Base-by-base conservation (phyloP, 2,113 vertebrate species). In the Dromiciops gliroides region DNA sequence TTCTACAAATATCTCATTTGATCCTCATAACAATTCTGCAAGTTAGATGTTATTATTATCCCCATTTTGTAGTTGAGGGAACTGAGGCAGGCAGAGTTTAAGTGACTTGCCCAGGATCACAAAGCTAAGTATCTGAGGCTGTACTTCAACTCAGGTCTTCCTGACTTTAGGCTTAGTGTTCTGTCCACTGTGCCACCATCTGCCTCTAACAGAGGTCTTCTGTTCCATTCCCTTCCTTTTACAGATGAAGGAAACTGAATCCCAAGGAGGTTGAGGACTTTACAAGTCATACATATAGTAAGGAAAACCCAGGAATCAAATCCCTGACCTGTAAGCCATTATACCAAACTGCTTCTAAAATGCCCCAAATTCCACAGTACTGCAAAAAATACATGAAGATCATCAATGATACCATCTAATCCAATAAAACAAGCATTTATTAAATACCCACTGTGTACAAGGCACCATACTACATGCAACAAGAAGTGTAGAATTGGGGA, bases 401-500 rank as follows among this genome's bases (percentile, higher is more conserved):
- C 37, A 22, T 44, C 19, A 83, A 44, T 16, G 44, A 83, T 44
- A 44, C 6, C 8, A 23, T 44, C n/a, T 83, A 83, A 44, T 83
- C n/a, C 44, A 44, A 23, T 44, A 22, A 3, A 37, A 67, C n/a
- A 83, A 83, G 19, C n/a, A 23, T 83, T 44, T 44, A 83, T 83
- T 83, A 83, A 83, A 83, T 19, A 83, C 19, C 67, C 44, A 8
- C 31, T n/a, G 19, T 16, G 14, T 75, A 19, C n/a, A n/a, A 44
- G 19, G 67, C n/a, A 83, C 23, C 7, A 23, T 83, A 44, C 67
- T 44, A 44, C 67, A 83, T 44, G 37, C 67, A 44, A 44, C 67
- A 90, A 50, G 48, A 90, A 50, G 89, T 8, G 12, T 49, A 9
- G 89, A 52, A 22, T 48, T 67, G 91, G 53, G 37, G n/a, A 97